Conservation (phyloP, 1,140 invertebrate genomes). For the Carcinoscorpius rotundicauda region DNA sequence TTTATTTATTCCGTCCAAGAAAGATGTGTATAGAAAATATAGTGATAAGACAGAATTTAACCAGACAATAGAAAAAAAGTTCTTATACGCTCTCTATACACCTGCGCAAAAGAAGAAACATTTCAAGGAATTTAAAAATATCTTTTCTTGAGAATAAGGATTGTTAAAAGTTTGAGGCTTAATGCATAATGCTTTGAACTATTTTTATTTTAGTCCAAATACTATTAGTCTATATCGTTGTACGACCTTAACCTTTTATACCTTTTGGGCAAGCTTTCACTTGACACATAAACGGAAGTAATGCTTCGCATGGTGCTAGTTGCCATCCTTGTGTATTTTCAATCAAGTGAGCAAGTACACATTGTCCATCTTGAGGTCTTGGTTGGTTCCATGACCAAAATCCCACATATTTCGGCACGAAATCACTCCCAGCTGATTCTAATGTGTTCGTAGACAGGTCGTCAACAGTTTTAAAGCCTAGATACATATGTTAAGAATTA, state of each 20-base stretch:
- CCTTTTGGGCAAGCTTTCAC: conserved; percentile 76
- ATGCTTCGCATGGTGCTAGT: conserved; percentile 78
- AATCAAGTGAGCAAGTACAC: conserved; percentile 57
- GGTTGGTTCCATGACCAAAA: conserved; percentile 52
- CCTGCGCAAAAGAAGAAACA: too few species aligned
- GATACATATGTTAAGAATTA: conserved; percentile 3
- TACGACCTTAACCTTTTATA: conserved; percentile 28
- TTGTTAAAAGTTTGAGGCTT: too few species aligned
- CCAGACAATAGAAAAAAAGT: too few species aligned
- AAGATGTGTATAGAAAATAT: too few species aligned
- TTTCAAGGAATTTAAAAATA: too few species aligned
- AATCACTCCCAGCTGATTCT: conserved; percentile 77
- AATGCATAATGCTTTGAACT: too few species aligned
- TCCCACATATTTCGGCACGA: conserved; percentile 79
- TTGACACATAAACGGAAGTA: conserved; percentile 88
- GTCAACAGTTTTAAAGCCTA: conserved; percentile 75
- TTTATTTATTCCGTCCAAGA: too few species aligned
- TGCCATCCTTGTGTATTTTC: conserved; percentile 62
- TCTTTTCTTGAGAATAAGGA: too few species aligned
- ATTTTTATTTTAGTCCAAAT: too few species aligned
- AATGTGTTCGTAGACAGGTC: conserved; percentile 83
- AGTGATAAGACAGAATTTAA: too few species aligned
- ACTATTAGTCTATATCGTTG: too few species aligned
- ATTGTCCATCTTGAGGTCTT: conserved; percentile 68
- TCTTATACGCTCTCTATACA: too few species aligned